Conservation (phyloP, 2,797 vertebrate genomes). For the Clarias pachynema region DNA sequence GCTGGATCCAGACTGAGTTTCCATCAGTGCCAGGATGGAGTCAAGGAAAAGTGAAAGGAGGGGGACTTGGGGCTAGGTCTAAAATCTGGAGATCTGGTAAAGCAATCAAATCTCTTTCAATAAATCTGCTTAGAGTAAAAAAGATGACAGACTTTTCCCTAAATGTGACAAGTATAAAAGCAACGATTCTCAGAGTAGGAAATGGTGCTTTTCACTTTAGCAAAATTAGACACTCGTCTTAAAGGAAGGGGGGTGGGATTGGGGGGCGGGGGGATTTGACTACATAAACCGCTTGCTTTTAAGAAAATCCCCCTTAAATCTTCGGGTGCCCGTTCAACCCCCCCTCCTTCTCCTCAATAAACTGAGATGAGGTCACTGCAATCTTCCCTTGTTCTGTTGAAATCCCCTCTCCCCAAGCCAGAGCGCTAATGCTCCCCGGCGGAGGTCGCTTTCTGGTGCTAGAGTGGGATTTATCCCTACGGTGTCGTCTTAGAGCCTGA, state of each 20-base stretch:
- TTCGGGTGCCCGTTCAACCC: conserved; percentile 21
- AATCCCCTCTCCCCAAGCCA: conserved; percentile 31
- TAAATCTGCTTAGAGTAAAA: conserved; percentile 72
- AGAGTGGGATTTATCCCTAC: background rate
- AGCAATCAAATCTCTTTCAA: conserved; percentile 71
- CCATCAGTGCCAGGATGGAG: conserved; percentile 40
- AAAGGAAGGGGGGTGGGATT: conserved; percentile 1
- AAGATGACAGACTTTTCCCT: conserved; percentile 33
- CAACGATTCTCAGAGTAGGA: conserved; percentile 68
- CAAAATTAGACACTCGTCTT: conserved; percentile 24
- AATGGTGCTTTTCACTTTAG: conserved; percentile 58
- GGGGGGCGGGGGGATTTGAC: background rate
- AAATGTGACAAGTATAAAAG: conserved; percentile 66
- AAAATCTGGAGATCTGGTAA: conserved; percentile 62
- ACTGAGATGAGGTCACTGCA: conserved; percentile 51
- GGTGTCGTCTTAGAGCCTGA: background rate
- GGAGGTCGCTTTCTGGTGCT: conserved; percentile 9
- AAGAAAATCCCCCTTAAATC: conserved; percentile 26
- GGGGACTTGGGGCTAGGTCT: conserved; percentile 2
- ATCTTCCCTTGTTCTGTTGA: conserved; percentile 19
- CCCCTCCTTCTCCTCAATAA: conserved; percentile 22
- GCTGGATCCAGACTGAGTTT: conserved; percentile 39
- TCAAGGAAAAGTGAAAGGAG: conserved; percentile 6
- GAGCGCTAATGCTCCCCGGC: conserved; percentile 32
- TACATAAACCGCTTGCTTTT: conserved; percentile 25